Conservation (phyloP, 2,113 vertebrate genomes). For the Cyphomyrus plagiostoma region DNA sequence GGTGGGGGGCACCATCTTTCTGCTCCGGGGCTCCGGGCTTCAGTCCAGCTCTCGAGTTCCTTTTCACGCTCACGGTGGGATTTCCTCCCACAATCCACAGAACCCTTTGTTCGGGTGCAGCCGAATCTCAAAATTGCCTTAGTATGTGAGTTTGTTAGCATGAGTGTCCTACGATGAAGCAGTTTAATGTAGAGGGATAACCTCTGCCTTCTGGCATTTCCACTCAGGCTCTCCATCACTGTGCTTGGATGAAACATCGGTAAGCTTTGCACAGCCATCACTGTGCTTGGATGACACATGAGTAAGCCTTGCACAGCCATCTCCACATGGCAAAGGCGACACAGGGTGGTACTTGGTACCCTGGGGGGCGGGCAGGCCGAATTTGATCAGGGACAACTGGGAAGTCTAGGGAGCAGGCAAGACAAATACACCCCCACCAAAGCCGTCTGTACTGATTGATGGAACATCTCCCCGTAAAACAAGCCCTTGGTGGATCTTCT, state of each 20-base stretch:
- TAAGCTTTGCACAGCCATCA: background rate
- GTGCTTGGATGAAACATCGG: background rate
- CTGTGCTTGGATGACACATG: background rate
- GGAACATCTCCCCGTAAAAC: background rate
- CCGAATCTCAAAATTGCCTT: background rate
- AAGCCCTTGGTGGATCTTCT: background rate
- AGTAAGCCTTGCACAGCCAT: background rate
- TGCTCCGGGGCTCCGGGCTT: background rate
- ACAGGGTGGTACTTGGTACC: background rate
- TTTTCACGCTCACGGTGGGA: background rate
- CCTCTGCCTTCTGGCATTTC: background rate
- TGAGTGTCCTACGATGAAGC: background rate
- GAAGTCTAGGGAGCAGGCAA: background rate
- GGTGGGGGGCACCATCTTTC: background rate
- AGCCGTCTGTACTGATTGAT: background rate
- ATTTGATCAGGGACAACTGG: background rate
- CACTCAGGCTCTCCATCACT: background rate
- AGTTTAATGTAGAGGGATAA: background rate
- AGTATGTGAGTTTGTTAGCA: background rate
- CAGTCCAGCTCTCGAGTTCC: background rate
- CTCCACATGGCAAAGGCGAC: background rate
- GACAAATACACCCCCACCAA: background rate
- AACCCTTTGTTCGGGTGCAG: background rate
- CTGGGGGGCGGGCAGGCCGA: background rate
- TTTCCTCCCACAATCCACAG: background rate